Conservation (phyloP, 2,113 vertebrate species). For the Garra rufa region DNA sequence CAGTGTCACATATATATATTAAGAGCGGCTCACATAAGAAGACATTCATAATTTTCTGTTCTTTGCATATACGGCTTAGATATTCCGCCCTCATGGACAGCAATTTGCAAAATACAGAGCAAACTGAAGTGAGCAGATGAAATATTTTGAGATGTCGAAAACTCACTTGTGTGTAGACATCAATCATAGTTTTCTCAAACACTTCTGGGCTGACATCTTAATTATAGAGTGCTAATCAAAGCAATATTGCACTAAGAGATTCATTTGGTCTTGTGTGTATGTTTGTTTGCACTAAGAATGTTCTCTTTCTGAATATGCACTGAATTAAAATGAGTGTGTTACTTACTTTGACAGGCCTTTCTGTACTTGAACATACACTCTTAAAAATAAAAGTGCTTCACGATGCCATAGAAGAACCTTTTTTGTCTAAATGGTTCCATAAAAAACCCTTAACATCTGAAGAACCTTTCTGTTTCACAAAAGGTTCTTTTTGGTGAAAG, state of each 20-base stretch:
- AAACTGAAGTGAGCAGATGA: constrained; percentile 8
- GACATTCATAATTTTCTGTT: neutral
- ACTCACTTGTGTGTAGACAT: constrained; percentile 23
- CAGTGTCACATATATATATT: neutral
- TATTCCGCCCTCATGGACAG: constrained; percentile 9
- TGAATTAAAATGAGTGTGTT: constrained; percentile 40
- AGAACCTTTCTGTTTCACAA: too few species aligned
- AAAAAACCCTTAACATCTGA: too few species aligned
- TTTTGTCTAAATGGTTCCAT: too few species aligned
- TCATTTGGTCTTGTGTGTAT: constrained; percentile 22
- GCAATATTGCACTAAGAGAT: constrained; percentile 12
- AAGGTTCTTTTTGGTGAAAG: too few species aligned
- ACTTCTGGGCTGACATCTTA: constrained; percentile 32
- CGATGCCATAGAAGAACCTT: too few species aligned
- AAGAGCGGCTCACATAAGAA: neutral
- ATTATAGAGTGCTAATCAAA: constrained; percentile 51
- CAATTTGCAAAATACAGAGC: constrained; percentile 1
- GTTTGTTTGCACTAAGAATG: neutral
- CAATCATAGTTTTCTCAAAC: constrained; percentile 30
- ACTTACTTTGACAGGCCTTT: constrained; percentile 11
- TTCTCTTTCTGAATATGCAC: neutral
- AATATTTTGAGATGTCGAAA: constrained; percentile 32
- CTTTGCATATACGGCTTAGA: neutral
- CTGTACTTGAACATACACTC: constrained; percentile 23
- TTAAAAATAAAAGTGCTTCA: too few species aligned